Evolutionary conservation across 2,888 invertebrate genomes (phyloP).

Genomic region (Teinopalpus imperialis): DNA sequence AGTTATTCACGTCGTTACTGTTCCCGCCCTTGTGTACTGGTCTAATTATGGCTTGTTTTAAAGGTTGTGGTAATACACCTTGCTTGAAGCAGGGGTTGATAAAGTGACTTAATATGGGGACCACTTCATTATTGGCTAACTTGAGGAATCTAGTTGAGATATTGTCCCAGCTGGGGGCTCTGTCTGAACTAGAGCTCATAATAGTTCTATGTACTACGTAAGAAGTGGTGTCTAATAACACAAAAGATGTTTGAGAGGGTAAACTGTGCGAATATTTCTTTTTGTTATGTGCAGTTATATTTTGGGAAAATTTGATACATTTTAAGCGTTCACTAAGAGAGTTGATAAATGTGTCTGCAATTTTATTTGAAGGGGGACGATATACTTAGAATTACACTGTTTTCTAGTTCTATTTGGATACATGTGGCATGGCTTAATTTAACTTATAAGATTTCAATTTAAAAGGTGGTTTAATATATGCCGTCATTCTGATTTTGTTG

Average conservation of each 20-base stretch:
- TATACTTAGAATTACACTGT: not conserved
- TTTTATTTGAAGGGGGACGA: not conserved
- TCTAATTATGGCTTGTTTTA: slow-evolving; percentile 13
- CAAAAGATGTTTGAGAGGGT: not conserved
- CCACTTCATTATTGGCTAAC: not conserved
- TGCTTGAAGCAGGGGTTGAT: slow-evolving; percentile 19
- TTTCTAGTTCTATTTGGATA: not conserved
- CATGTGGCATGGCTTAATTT: not conserved
- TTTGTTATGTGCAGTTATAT: not conserved
- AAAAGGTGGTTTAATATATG: not conserved
- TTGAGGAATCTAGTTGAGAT: slow-evolving; percentile 17
- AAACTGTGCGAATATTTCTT: not conserved
- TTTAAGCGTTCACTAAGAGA: too few relatives aligned
- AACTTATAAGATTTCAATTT: not conserved
- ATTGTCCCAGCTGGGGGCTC: slow-evolving; percentile 23
- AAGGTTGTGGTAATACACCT: slow-evolving; percentile 16
- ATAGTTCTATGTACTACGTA: not conserved
- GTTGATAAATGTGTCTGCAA: not conserved
- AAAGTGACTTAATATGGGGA: slow-evolving; percentile 18
- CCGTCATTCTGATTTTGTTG: not conserved
- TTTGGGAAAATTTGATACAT: not conserved
- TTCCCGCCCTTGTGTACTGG: slow-evolving; percentile 5
- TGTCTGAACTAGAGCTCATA: slow-evolving; percentile 8
- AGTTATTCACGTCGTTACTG: slow-evolving; percentile 10
- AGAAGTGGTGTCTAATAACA: not conserved